Conservation (phyloP, 2,888 invertebrate species). For the Drosophila prolongata region DNA sequence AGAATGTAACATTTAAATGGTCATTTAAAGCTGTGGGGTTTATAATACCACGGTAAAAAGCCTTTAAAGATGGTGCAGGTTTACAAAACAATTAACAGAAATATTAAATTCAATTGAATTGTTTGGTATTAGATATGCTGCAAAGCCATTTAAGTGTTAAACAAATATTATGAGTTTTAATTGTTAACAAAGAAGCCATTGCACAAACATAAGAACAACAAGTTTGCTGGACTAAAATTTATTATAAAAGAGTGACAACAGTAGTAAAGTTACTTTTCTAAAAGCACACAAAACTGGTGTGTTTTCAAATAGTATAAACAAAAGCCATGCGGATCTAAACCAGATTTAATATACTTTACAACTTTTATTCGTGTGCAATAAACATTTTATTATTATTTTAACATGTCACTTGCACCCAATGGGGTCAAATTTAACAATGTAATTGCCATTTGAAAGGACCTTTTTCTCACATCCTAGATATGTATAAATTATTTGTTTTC, state of each 20-base stretch:
- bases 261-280: too few relatives aligned
- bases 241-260: too few relatives aligned
- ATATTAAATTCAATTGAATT: background rate
- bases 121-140: background rate
- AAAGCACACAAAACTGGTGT: too few relatives aligned
- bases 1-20: background rate
- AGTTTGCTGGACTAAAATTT: too few relatives aligned
- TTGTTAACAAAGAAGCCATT: too few relatives aligned
- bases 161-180: too few relatives aligned
- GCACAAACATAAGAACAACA: too few relatives aligned
- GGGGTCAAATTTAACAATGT: background rate
- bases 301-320: slow-evolving; percentile 12
- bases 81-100: background rate
- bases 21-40: background rate
- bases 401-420: background rate
- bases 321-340: background rate
- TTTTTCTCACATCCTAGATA: background rate
- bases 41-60: too few relatives aligned
- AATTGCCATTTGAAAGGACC: background rate
- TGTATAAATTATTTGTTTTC: slow-evolving; percentile 4
- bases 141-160: too few relatives aligned
- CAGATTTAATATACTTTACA: too few relatives aligned
- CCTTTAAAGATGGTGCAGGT: background rate
- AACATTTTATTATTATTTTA: background rate
- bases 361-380: too few relatives aligned